Conservation (phyloP, 2,113 vertebrate genomes). For the Coryphaenoides rupestris region DNA sequence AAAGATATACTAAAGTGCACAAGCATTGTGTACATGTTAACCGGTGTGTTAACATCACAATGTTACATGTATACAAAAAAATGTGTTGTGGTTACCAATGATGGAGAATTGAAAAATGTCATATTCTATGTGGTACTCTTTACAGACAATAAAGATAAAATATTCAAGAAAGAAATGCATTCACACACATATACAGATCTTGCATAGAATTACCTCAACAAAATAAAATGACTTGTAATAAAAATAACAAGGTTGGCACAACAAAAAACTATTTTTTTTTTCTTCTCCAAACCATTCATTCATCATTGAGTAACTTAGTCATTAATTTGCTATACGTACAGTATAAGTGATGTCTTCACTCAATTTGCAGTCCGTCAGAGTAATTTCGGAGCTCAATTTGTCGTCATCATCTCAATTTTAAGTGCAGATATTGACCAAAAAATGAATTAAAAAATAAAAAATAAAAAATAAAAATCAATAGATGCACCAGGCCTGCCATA, state of each 20-base stretch:
- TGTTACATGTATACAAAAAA: constrained; percentile 72
- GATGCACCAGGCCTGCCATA: constrained; percentile 50
- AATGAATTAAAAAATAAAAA: constrained; percentile 12
- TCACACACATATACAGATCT: constrained; percentile 76
- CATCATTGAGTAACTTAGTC: background rate
- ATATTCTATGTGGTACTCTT: constrained; percentile 50
- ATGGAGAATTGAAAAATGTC: constrained; percentile 77
- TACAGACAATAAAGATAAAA: constrained; percentile 63
- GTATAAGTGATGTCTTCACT: constrained; percentile 50
- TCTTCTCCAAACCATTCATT: background rate
- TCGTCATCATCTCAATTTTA: background rate
- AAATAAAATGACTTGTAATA: constrained; percentile 75
- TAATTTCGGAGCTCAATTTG: constrained; percentile 9
- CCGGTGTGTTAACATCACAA: constrained; percentile 53
- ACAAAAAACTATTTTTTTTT: constrained; percentile 53
- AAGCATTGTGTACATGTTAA: constrained; percentile 65
- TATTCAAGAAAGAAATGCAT: constrained; percentile 75
- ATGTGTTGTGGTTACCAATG: constrained; percentile 43
- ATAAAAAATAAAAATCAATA: constrained; percentile 4
- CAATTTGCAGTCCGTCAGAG: constrained; percentile 29
- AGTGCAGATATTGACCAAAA: too few relatives aligned
- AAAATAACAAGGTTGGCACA: constrained; percentile 78
- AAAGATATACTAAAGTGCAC: constrained; percentile 72
- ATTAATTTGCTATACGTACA: constrained; percentile 23
- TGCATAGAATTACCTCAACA: constrained; percentile 95